Evolutionary conservation across 2,888 invertebrate species (phyloP), one percentile per base, ranked within the genome.

Genomic region (Drosophila paucipuncta): DNA sequence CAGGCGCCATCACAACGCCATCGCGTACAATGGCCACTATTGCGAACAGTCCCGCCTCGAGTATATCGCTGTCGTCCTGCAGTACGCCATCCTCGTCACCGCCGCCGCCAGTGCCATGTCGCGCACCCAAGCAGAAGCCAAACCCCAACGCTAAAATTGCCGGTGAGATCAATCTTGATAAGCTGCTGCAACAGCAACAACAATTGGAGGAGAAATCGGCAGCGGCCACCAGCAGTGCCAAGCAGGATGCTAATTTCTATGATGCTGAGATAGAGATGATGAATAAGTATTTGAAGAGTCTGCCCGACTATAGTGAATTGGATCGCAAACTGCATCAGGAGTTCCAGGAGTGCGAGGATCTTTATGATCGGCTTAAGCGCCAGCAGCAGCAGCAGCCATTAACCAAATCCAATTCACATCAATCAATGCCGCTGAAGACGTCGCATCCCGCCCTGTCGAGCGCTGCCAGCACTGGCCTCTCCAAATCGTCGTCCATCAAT

Each of bases 261-360:
- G 92, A 92, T 80, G 93, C 92, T 5, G 94, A 94, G 71, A 94
- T 94, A 49, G 94, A 94, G 81, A 94, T 93, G 91, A 94, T 94
- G 94, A 93, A 93, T 76, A 93, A 93, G 77, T 94, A 94, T 86
- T 85, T 94, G n/a, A 93, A 92, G 80, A 94, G 93, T 80, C 68
- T 94, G 66, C 94, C 94, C 58, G 94, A 94, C 73, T 94, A 94
- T 66, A 93, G 91, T 55, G 93, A 93, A 67, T 69, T 94, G 58
- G 93, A 94, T 76, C 91, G 93, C 33, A 93, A 93, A 76, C 80
- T 94, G 69, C 92, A 93, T 76, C 89, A 93, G 70, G 94, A 93
- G 86, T 93, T 93, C 71, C 91, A 93, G 76, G 94, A 93, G 74
- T 94, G 93, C 71, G 93, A 93, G 69, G 93, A 92, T 75, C 86